Base-by-base conservation (phyloP, 2,888 invertebrate genomes). In the Alentia gelatinosa region DNA sequence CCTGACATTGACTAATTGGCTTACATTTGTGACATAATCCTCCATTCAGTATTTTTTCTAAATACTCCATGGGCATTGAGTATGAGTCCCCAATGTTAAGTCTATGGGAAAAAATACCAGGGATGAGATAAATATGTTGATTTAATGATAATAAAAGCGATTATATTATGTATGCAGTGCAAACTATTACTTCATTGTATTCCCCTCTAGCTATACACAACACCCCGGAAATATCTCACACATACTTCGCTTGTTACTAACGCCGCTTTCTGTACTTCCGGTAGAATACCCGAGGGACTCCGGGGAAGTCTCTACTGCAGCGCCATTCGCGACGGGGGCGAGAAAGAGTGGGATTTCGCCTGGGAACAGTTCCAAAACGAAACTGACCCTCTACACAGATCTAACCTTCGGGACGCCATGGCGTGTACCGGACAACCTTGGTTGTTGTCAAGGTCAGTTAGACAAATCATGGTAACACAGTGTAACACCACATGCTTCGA, bases 341-440 rank as follows among this genome's bases (percentile, higher is more conserved):
- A 63, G 68, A 5, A 30, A 9, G 89, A 63, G 39, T 89, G 89
- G 89, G 35, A 89, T 23, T 89, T 56, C 23, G 89, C 89, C 33
- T 89, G 56, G 63, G n/a, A 26, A 0, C 1, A 89, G 33, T 86
- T 42, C 33, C 26, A 23, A 30, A 5, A 47, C 12, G 86, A 86
- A 30, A 26, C 86, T 23, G 86, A 86, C 86, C 86, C 86, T 9
- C 47, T 86, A 5, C 86, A 86, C 35, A 86, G 86, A 30, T 26
- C 4, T 30, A 23, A 33, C 3, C 86, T 86, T 15, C n/a, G 86
- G 12, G 86, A 86, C 35, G 86, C 86, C 50, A 86, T 86, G 86
- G 47, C 86, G 4, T 86, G 86, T 30, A 30, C 86, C 19, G 0
- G 50, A 4, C 12, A 47, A 42, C 23, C 26, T 33, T 86, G 86